These are phyloP conservation scores for Oxytorus armatus DNA, from an alignment of 2,888 invertebrate species.

Conservation along the genomic window DNA sequence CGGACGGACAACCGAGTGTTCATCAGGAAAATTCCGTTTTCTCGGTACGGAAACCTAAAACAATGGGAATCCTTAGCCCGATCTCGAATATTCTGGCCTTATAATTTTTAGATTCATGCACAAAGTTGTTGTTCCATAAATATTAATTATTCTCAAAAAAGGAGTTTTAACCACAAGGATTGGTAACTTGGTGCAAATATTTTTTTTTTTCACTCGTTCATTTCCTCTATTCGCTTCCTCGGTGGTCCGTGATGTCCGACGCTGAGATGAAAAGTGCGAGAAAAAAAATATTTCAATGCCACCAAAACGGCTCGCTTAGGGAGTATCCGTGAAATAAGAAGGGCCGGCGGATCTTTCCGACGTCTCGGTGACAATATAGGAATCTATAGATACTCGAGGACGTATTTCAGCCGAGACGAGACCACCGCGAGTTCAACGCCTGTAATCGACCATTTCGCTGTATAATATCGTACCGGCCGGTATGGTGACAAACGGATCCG, in stretches of 20 bases:
- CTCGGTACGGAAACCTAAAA: too few species aligned
- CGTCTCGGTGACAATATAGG: neutral
- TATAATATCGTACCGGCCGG: constrained; percentile 23
- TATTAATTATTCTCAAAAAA: too few species aligned
- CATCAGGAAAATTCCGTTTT: too few species aligned
- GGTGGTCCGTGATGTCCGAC: constrained; percentile 32
- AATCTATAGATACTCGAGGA: constrained; percentile 13
- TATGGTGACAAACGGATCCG: constrained; percentile 52
- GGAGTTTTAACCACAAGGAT: neutral
- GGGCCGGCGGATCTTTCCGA: neutral
- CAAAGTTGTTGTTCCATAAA: too few species aligned
- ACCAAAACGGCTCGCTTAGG: constrained; percentile 13
- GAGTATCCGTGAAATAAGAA: neutral
- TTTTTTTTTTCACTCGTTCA: neutral
- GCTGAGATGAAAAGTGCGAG: constrained; percentile 8
- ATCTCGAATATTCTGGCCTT: neutral
- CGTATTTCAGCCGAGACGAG: constrained; percentile 55
- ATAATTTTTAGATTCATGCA: neutral
- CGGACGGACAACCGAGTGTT: too few species aligned
- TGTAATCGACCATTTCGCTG: neutral
- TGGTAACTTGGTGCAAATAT: too few species aligned
- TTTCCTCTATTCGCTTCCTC: constrained; percentile 18
- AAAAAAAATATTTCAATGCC: neutral
- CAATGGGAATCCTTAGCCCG: too few species aligned
- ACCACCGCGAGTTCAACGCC: constrained; percentile 31